Percentiles rank a stretch among this genome's conserved stretches.
phyloP scores from a whole-genome alignment of 2,797 vertebrate genomes.

The Trematomus bernacchii region DNA sequence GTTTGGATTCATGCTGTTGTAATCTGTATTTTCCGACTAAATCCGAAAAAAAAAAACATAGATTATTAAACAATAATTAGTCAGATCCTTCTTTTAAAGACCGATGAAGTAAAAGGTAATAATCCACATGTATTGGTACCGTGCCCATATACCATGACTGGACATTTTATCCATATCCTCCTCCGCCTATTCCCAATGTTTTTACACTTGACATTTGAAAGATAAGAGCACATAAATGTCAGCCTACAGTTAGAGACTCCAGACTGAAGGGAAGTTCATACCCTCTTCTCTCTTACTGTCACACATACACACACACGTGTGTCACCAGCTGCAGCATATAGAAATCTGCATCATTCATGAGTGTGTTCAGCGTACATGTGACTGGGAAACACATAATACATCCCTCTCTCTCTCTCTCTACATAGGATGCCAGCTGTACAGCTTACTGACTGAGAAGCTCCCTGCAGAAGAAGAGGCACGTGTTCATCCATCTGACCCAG shows the following conservation, averaged over 20 bases:
- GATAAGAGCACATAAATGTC: conserved; percentile 11
- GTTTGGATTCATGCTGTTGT: too few relatives aligned
- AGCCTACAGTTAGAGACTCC: conserved; percentile 13
- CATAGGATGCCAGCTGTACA: conserved; percentile 68
- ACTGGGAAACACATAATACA: conserved; percentile 57
- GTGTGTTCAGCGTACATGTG: conserved; percentile 51
- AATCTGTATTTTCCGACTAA: too few relatives aligned
- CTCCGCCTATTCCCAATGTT: not conserved
- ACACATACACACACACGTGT: conserved; percentile 10
- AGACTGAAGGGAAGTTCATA: not conserved
- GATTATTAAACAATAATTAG: too few relatives aligned
- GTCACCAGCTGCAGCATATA: conserved; percentile 59
- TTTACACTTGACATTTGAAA: conserved; percentile 14
- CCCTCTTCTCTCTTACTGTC: not conserved
- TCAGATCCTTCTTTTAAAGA: too few relatives aligned
- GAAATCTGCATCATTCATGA: conserved; percentile 69
- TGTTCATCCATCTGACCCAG: conserved; percentile 80
- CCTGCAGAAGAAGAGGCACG: conserved; percentile 75
- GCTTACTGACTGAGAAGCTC: conserved; percentile 61
- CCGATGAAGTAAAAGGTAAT: too few relatives aligned
- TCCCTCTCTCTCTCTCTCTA: not conserved
- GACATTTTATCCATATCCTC: not conserved
- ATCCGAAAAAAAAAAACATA: too few relatives aligned
- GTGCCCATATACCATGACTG: not conserved
- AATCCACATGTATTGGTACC: not conserved